Percentiles rank a stretch among this genome's conserved stretches.
Evolutionary conservation across 1,140 invertebrate genomes (phyloP).

Genomic region (Drosophila kanapiae): DNA sequence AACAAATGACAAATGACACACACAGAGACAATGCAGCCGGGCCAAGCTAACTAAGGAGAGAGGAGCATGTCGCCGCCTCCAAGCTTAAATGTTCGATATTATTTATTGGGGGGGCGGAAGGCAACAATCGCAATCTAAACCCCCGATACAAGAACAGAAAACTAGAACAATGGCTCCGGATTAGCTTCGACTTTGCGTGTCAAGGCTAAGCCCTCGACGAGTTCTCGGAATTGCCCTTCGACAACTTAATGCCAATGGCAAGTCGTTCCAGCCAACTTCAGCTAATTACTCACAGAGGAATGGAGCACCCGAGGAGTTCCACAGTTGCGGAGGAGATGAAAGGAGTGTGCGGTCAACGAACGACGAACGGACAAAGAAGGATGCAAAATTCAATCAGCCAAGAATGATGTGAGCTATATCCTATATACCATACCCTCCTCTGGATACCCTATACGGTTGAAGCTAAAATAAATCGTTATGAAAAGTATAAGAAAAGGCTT

Average conservation of each 20-base stretch:
- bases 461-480: background rate
- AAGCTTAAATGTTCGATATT: slow-evolving; percentile 25
- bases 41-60: background rate
- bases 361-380: slow-evolving; percentile 44
- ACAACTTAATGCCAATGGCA: slow-evolving; percentile 64
- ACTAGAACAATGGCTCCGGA: slow-evolving; percentile 44
- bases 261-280: slow-evolving; percentile 38
- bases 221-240: slow-evolving; percentile 45
- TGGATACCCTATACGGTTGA: slow-evolving; percentile 10
- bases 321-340: slow-evolving; percentile 9
- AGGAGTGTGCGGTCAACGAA: slow-evolving; percentile 45
- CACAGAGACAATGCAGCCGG: slow-evolving; percentile 23
- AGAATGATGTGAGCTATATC: slow-evolving; percentile 16
- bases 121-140: background rate
- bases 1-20: slow-evolving; percentile 32
- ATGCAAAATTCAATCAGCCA: slow-evolving; percentile 62
- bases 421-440: too few relatives aligned
- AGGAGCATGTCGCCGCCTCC: background rate
- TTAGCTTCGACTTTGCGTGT: slow-evolving; percentile 57
- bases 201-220: slow-evolving; percentile 43
- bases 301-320: slow-evolving; percentile 16
- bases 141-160: slow-evolving; percentile 12
- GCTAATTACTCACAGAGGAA: slow-evolving; percentile 68
- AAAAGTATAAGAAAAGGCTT: background rate
- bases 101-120: slow-evolving; percentile 19